These are phyloP conservation scores for Tenebrio molitor DNA, from an alignment of 1,140 invertebrate genomes.

Conservation along the genomic window DNA sequence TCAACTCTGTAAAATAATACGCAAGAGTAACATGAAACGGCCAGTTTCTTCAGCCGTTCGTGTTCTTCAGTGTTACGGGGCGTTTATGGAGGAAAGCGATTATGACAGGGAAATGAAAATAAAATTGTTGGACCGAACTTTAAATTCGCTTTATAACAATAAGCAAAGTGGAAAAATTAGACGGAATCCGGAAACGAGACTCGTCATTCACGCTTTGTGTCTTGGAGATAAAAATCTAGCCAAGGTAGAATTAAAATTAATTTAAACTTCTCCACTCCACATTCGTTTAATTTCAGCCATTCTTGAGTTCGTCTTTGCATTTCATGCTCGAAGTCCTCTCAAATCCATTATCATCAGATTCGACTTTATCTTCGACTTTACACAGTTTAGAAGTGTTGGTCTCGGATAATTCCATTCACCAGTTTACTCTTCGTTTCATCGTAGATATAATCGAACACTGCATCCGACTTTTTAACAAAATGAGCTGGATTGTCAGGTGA, in stretches of 20 bases:
- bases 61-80: slow-evolving; percentile 37
- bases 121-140: slow-evolving; percentile 46
- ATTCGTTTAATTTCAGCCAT: slow-evolving; percentile 43
- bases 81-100: slow-evolving; percentile 23
- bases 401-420: slow-evolving; percentile 52
- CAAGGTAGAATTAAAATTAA: slow-evolving; percentile 49
- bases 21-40: slow-evolving; percentile 55
- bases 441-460: slow-evolving; percentile 45
- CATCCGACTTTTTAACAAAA: slow-evolving; percentile 49
- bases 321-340: slow-evolving; percentile 49
- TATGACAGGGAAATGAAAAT: slow-evolving; percentile 47
- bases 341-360: slow-evolving; percentile 38
- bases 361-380: slow-evolving; percentile 41
- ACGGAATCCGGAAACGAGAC: slow-evolving; percentile 54
- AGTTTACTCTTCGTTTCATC: slow-evolving; percentile 47
- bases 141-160: slow-evolving; percentile 39
- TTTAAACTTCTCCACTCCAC: slow-evolving; percentile 6
- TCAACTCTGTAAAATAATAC: slow-evolving; percentile 50
- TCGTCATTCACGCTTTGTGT: slow-evolving; percentile 56
- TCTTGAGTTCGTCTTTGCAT: slow-evolving; percentile 41
- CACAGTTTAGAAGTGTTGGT: slow-evolving; percentile 55
- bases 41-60: slow-evolving; percentile 48
- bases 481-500: slow-evolving; percentile 54
- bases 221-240: slow-evolving; percentile 44
- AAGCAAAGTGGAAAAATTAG: slow-evolving; percentile 52